A percentile compares a stretch with the other conserved stretches of the same genome.
phyloP scores from a whole-genome alignment of 2,113 vertebrate genomes.

The Nothocercus julius region DNA sequence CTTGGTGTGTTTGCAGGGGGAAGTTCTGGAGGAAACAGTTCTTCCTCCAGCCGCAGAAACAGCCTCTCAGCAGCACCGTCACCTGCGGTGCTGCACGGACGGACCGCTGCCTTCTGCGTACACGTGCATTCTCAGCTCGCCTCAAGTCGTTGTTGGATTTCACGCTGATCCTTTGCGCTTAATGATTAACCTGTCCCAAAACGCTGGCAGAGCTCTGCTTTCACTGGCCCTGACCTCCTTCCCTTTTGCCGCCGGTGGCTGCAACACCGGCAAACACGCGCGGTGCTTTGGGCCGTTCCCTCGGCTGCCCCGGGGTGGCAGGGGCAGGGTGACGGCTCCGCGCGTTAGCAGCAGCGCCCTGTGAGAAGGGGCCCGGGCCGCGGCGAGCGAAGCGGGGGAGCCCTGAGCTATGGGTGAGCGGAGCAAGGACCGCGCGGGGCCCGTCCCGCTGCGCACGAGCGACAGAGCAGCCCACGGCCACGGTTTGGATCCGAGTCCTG shows the following conservation, averaged over 20 bases:
- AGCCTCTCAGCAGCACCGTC: not conserved
- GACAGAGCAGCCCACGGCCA: not conserved
- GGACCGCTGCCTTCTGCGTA: too few relatives aligned
- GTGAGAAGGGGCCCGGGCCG: not conserved
- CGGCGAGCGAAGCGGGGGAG: not conserved
- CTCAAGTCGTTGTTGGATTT: not conserved
- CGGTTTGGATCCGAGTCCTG: not conserved
- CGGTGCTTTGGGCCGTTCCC: constrained; percentile 16
- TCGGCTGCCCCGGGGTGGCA: not conserved
- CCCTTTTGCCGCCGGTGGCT: not conserved
- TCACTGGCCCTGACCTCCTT: constrained; percentile 32
- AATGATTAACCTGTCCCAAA: constrained; percentile 62
- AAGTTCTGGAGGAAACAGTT: not conserved
- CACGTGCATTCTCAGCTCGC: not conserved
- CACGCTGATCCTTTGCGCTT: constrained; percentile 6
- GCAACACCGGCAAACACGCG: constrained; percentile 6
- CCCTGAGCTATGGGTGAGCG: not conserved
- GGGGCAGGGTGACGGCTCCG: not conserved
- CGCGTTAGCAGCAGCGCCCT: not conserved
- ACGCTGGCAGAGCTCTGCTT: not conserved
- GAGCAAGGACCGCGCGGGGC: not conserved
- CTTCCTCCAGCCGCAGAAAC: not conserved
- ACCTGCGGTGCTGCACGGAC: not conserved
- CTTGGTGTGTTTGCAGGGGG: fast-evolving
- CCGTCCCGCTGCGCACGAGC: not conserved